phyloP scores from a whole-genome alignment of 2,888 invertebrate genomes.

The Cosmia trapezina region DNA sequence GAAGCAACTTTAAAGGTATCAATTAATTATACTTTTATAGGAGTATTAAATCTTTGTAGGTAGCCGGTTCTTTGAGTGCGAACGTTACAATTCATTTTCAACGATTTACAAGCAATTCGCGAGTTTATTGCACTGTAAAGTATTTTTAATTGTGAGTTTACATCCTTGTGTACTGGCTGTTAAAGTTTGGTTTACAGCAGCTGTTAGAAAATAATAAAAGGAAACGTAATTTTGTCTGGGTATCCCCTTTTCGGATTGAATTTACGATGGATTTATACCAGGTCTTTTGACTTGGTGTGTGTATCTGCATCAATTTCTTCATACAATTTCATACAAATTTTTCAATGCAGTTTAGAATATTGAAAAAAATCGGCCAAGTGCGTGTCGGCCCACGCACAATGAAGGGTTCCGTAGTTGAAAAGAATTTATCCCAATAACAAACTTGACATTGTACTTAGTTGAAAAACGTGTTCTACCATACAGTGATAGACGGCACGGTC shows the following conservation, averaged over 20 bases:
- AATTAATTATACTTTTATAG: conserved; percentile 62
- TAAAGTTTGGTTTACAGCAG: conserved; percentile 70
- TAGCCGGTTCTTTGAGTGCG: conserved; percentile 64
- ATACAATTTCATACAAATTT: not conserved
- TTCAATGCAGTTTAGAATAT: not conserved
- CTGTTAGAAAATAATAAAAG: conserved; percentile 66
- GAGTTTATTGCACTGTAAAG: conserved; percentile 78
- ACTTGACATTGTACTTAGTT: too few species aligned
- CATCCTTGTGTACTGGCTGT: conserved; percentile 74
- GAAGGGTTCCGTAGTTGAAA: too few species aligned
- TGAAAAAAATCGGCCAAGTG: too few species aligned
- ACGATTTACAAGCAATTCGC: conserved; percentile 79
- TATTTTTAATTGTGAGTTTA: conserved; percentile 81
- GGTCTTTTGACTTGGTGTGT: not conserved
- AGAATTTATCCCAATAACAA: too few species aligned
- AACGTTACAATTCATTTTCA: conserved; percentile 70
- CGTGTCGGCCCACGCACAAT: too few species aligned
- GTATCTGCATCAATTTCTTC: not conserved
- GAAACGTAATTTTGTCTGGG: conserved; percentile 59
- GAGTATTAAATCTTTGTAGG: conserved; percentile 50
- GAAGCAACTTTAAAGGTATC: conserved; percentile 26
- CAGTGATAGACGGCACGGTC: too few species aligned
- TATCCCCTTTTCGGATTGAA: conserved; percentile 49
- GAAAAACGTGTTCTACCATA: too few species aligned
- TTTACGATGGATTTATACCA: not conserved